These are phyloP conservation scores for Xiphophorus birchmanni DNA, from an alignment of 2,797 vertebrate species.

Conservation along the genomic window DNA sequence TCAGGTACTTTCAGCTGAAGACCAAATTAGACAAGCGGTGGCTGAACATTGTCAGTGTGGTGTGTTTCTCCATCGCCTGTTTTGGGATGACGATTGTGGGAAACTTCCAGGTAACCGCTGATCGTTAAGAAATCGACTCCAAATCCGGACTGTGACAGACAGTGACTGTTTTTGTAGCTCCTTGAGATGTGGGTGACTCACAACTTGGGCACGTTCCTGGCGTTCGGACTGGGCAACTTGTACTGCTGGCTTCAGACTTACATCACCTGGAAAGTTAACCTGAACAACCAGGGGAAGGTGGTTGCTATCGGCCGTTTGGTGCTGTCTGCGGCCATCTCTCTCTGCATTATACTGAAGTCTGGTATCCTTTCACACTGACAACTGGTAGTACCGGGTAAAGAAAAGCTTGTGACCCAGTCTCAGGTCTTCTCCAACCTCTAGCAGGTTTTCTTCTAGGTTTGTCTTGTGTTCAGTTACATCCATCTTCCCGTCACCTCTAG, in stretches of 20 bases:
- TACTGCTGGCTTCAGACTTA: conserved; percentile 93
- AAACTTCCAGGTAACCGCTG: conserved; percentile 89
- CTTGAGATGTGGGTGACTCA: conserved; percentile 82
- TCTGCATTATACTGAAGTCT: conserved; percentile 79
- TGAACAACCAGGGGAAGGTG: conserved; percentile 86
- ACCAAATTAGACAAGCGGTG: conserved; percentile 80
- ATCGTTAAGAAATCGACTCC: background rate
- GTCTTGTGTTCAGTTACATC: background rate
- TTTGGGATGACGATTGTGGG: conserved; percentile 93
- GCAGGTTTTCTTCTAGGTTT: background rate
- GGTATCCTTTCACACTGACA: conserved; percentile 86
- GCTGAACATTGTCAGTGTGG: conserved; percentile 85
- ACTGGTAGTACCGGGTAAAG: background rate
- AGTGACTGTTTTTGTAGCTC: conserved; percentile 73
- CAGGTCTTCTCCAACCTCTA: background rate
- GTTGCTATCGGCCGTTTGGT: conserved; percentile 83
- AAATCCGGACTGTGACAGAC: background rate
- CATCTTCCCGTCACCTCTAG: background rate
- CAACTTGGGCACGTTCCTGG: conserved; percentile 84
- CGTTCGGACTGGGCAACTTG: conserved; percentile 87
- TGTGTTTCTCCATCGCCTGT: conserved; percentile 81
- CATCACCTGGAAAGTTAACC: conserved; percentile 87
- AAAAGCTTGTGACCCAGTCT: background rate
- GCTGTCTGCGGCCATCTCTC: conserved; percentile 85
- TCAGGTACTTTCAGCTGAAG: conserved; percentile 91